phyloP scores from a whole-genome alignment of 2,797 vertebrate species.

The Threskiornis aethiopicus region DNA sequence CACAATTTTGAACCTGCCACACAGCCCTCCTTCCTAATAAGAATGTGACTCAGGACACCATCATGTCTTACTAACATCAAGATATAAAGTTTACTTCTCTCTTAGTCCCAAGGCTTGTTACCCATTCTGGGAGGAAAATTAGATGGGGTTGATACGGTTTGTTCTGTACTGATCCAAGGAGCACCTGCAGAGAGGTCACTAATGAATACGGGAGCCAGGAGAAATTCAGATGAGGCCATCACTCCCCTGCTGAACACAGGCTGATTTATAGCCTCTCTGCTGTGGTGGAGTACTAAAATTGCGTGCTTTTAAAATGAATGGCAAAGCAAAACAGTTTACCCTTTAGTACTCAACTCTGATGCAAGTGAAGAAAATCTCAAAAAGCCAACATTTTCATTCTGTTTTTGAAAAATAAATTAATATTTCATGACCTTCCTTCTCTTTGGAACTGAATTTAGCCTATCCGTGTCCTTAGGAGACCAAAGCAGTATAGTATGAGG shows the following conservation, averaged over 20 bases:
- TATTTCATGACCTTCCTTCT: not conserved
- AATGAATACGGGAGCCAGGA: not conserved
- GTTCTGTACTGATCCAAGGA: not conserved
- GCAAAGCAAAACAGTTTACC: not conserved
- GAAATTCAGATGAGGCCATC: not conserved
- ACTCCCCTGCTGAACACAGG: not conserved
- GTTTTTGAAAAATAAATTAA: not conserved
- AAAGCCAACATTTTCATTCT: not conserved
- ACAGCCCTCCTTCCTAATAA: not conserved
- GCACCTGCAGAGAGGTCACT: not conserved
- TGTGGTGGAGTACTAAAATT: not conserved
- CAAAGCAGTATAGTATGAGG: not conserved
- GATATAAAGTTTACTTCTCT: not conserved
- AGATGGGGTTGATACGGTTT: not conserved
- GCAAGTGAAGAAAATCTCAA: not conserved
- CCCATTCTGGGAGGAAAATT: not conserved
- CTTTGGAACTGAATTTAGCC: not conserved
- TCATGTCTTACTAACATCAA: not conserved
- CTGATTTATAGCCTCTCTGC: not conserved
- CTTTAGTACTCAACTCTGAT: not conserved
- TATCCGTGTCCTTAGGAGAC: not conserved
- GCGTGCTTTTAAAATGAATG: constrained; percentile 5
- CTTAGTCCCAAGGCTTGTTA: not conserved
- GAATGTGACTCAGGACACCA: not conserved
- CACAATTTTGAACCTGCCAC: accelerated